Evolutionary conservation across 2,113 vertebrate species (phyloP).

Genomic region (Natator depressus): DNA sequence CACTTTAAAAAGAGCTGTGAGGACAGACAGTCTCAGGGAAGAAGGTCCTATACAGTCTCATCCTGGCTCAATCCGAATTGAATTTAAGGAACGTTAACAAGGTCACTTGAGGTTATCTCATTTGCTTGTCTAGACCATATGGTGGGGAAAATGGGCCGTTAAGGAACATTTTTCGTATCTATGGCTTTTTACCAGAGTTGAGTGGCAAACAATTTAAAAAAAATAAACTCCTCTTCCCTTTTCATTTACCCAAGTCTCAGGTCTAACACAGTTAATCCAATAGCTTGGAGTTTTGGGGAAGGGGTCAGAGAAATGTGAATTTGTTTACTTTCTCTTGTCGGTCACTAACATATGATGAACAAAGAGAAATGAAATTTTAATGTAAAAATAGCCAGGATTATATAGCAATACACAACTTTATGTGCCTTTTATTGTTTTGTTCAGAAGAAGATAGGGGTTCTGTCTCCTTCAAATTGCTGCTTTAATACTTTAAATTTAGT

Average conservation of each 20-base stretch:
- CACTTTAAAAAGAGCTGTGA: not conserved
- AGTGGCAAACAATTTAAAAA: not conserved
- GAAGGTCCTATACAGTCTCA: not conserved
- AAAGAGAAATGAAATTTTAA: not conserved
- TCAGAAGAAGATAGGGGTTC: not conserved
- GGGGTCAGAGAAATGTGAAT: not conserved
- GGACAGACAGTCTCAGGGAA: not conserved
- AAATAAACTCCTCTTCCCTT: not conserved
- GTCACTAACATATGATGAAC: too few relatives aligned
- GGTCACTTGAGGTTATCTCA: not conserved
- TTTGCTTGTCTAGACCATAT: not conserved
- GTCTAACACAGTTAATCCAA: not conserved
- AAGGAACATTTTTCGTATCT: not conserved
- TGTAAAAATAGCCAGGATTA: not conserved
- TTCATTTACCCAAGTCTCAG: not conserved
- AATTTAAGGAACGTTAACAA: not conserved
- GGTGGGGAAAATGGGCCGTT: not conserved
- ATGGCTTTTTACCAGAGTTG: not conserved
- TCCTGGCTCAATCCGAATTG: not conserved
- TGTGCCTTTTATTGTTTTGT: not conserved
- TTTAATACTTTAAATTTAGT: not conserved
- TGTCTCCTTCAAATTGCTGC: not conserved
- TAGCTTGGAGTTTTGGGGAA: not conserved
- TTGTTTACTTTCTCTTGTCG: too few relatives aligned
- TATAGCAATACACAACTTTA: not conserved